These are phyloP conservation scores for Charina bottae DNA, from an alignment of 2,113 vertebrate genomes.

Conservation along the genomic window DNA sequence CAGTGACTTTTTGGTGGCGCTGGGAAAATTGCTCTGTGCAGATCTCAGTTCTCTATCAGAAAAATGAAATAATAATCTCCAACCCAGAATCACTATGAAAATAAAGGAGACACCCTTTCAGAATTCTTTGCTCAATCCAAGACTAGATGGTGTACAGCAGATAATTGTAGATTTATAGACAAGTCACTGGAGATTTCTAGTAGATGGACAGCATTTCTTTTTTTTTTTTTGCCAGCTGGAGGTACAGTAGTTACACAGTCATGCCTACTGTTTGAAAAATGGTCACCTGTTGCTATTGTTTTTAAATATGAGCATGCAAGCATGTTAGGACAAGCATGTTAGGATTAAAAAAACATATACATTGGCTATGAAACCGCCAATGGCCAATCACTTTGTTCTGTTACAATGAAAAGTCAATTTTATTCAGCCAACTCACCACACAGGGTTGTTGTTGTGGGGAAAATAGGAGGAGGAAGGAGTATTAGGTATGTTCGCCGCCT, in stretches of 20 bases:
- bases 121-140: background rate
- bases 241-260: background rate
- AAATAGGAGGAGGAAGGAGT: too few relatives aligned
- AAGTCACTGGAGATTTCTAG: background rate
- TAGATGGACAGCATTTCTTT: background rate
- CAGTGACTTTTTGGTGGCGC: rapidly evolving
- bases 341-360: background rate
- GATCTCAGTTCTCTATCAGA: background rate
- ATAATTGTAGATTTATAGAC: background rate
- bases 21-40: background rate
- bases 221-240: background rate
- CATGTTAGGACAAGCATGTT: too few relatives aligned
- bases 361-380: too few relatives aligned
- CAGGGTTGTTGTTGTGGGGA: too few relatives aligned
- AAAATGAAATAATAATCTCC: background rate
- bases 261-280: background rate
- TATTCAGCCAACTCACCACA: background rate
- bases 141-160: background rate
- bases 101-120: background rate
- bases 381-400: background rate
- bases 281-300: background rate
- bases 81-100: background rate
- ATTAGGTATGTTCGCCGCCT: too few relatives aligned
- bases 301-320: background rate
- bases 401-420: background rate